These are phyloP conservation scores for Gastracanthus pulcherrimus DNA, from an alignment of 2,888 invertebrate genomes.

Conservation along the genomic window DNA sequence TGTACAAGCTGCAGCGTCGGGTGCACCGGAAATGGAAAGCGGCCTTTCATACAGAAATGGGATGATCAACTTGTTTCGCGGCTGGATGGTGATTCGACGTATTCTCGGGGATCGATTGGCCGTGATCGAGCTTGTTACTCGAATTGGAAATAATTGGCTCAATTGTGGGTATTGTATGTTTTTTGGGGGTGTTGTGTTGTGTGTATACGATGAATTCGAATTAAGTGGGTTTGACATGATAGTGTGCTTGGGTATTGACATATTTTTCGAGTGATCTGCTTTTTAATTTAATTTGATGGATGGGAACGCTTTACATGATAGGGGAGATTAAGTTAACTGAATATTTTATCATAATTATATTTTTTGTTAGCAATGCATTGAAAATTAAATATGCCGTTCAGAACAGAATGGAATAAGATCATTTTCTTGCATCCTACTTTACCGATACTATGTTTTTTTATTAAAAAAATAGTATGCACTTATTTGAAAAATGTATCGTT, in stretches of 20 bases:
- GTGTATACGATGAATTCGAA: slow-evolving; percentile 15
- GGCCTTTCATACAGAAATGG: background rate
- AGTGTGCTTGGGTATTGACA: background rate
- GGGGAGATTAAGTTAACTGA: too few species aligned
- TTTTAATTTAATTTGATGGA: too few species aligned
- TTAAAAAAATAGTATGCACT: too few species aligned
- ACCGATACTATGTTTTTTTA: too few species aligned
- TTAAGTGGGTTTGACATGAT: background rate
- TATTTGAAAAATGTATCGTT: too few species aligned
- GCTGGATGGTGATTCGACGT: slow-evolving; percentile 13
- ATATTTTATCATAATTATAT: too few species aligned
- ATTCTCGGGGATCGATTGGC: slow-evolving; percentile 15
- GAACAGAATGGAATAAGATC: too few species aligned
- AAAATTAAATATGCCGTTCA: too few species aligned
- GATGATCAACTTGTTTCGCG: slow-evolving; percentile 39
- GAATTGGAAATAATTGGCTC: background rate
- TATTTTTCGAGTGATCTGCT: background rate
- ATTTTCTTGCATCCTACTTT: too few species aligned
- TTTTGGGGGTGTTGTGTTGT: background rate
- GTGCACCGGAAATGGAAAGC: background rate
- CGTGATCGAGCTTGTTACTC: background rate
- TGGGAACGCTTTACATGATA: too few species aligned
- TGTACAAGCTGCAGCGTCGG: background rate
- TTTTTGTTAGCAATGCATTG: too few species aligned
- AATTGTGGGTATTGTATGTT: slow-evolving; percentile 34